Evolutionary conservation across 2,888 invertebrate species (phyloP).

Genomic region (Epinotia ramella): DNA sequence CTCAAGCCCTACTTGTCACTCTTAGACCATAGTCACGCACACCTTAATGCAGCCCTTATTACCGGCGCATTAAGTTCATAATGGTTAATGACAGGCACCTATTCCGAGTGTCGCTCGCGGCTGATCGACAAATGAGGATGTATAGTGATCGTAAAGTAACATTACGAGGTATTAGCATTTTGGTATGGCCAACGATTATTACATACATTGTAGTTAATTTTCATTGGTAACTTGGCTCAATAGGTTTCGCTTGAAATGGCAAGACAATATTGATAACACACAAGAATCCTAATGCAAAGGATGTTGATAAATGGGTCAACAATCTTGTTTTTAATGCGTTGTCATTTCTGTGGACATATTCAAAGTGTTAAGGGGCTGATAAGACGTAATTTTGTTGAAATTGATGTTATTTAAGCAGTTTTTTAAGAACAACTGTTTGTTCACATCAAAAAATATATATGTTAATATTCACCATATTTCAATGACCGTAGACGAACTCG

Average conservation of each 20-base stretch:
- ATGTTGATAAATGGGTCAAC: too few relatives aligned
- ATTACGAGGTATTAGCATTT: conserved; percentile 17
- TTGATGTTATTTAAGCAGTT: too few relatives aligned
- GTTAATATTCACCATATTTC: too few relatives aligned
- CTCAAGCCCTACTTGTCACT: conserved; percentile 37
- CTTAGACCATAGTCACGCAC: conserved; percentile 15
- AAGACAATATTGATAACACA: neutral
- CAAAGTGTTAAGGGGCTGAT: too few relatives aligned
- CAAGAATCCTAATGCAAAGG: too few relatives aligned
- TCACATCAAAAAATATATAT: too few relatives aligned
- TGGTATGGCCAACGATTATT: conserved; percentile 2
- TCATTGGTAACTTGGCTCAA: neutral
- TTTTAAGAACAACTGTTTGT: too few relatives aligned
- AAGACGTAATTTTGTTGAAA: too few relatives aligned
- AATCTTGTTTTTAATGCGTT: too few relatives aligned
- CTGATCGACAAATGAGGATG: conserved; percentile 40
- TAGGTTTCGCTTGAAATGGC: neutral
- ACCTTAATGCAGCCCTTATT: conserved; percentile 22
- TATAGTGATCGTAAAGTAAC: conserved; percentile 35
- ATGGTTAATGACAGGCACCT: conserved; percentile 5
- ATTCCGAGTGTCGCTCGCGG: conserved; percentile 28
- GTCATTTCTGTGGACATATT: too few relatives aligned
- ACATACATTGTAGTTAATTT: neutral
- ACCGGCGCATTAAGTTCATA: conserved; percentile 19
- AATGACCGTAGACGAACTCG: too few relatives aligned